These are phyloP conservation scores for Reticulitermes lucifugus DNA, from an alignment of 2,888 invertebrate genomes.

Conservation along the genomic window DNA sequence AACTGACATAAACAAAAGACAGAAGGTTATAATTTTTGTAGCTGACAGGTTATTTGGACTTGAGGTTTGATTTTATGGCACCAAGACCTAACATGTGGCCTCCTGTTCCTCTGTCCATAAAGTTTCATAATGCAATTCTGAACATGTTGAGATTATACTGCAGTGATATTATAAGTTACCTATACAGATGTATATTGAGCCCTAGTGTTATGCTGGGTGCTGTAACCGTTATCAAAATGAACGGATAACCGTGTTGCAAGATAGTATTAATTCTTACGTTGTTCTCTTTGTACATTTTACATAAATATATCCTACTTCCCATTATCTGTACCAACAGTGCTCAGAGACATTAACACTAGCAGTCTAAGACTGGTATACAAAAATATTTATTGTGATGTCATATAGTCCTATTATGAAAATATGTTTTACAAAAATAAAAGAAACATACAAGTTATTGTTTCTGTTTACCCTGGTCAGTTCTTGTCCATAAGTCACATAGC, in stretches of 20 bases:
- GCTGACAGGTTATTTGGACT: too few species aligned
- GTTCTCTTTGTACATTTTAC: slow-evolving; percentile 10
- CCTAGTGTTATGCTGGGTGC: not conserved
- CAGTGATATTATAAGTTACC: slow-evolving; percentile 22
- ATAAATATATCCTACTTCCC: not conserved
- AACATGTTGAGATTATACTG: slow-evolving; percentile 1
- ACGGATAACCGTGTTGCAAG: not conserved
- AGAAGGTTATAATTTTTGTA: too few species aligned
- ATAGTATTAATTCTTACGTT: not conserved
- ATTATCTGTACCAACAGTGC: not conserved
- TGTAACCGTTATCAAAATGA: not conserved
- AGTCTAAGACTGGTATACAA: not conserved
- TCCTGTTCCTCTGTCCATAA: too few species aligned
- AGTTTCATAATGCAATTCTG: too few species aligned
- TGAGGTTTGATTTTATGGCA: too few species aligned
- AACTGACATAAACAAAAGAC: too few species aligned
- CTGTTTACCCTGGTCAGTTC: too few species aligned
- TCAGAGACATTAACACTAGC: not conserved
- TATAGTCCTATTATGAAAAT: not conserved
- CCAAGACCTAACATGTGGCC: too few species aligned
- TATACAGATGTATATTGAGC: not conserved
- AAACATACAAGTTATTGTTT: too few species aligned
- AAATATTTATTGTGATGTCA: slow-evolving; percentile 31
- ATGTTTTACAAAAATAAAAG: slow-evolving; percentile 27
- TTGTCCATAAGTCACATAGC: too few species aligned